A percentile compares a stretch with the other conserved stretches of the same genome.
Conservation (phyloP, 1,140 invertebrate genomes). For the Pissodes strobi region DNA sequence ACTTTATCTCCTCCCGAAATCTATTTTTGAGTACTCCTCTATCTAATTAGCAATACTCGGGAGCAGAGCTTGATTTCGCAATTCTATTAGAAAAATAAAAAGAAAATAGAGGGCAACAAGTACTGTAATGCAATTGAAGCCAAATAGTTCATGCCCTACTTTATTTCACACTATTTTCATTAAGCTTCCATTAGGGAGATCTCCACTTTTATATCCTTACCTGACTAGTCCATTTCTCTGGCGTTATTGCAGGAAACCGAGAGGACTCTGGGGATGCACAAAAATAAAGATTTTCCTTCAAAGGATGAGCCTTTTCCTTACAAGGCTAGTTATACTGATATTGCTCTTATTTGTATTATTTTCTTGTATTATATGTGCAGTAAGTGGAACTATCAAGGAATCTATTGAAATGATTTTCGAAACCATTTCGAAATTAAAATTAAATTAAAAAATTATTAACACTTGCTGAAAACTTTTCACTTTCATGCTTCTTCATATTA, state of each 20-base stretch:
- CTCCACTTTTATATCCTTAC: slow-evolving; percentile 20
- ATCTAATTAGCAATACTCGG: too few relatives aligned
- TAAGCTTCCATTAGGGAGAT: slow-evolving; percentile 19
- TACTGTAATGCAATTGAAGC: neutral
- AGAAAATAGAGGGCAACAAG: neutral
- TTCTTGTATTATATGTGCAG: too few relatives aligned
- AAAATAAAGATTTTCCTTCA: slow-evolving; percentile 5
- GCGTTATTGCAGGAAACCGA: slow-evolving; percentile 13
- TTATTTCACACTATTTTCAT: slow-evolving; percentile 15
- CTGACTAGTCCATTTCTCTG: slow-evolving; percentile 21
- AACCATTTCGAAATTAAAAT: too few relatives aligned
- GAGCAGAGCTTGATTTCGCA: too few relatives aligned
- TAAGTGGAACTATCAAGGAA: too few relatives aligned
- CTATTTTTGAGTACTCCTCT: too few relatives aligned
- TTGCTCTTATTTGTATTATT: neutral
- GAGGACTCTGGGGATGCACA: slow-evolving; percentile 12
- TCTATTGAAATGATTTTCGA: too few relatives aligned
- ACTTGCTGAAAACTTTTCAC: too few relatives aligned
- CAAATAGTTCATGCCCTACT: neutral
- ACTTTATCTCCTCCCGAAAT: too few relatives aligned
- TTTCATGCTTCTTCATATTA: too few relatives aligned
- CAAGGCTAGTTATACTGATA: neutral
- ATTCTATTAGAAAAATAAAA: too few relatives aligned
- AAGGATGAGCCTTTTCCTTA: neutral
- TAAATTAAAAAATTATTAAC: too few relatives aligned